phyloP scores from a whole-genome alignment of 2,113 vertebrate species.

The Ivindomyrus marchei region DNA sequence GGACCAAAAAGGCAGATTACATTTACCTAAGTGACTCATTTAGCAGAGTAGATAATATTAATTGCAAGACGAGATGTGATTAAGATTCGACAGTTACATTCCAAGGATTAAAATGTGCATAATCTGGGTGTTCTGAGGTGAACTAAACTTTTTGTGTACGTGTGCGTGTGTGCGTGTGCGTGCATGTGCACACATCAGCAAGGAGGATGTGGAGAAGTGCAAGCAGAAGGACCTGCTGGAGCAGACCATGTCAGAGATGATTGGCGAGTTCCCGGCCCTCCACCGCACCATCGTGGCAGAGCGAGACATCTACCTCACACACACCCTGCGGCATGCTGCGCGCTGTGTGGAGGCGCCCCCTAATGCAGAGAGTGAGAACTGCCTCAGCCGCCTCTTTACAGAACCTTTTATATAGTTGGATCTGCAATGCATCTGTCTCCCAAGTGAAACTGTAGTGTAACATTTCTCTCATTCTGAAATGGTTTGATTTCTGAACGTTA shows the following conservation, averaged over 20 bases:
- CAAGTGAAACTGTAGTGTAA: neutral
- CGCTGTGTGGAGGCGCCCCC: conserved; percentile 81
- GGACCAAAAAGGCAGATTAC: neutral
- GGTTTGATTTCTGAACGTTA: neutral
- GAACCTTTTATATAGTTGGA: neutral
- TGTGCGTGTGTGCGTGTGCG: neutral
- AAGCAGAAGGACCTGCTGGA: conserved; percentile 98
- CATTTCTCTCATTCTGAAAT: neutral
- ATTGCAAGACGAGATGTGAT: neutral
- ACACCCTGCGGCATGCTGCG: conserved; percentile 90
- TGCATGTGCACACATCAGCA: conserved; percentile 56
- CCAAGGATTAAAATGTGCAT: neutral
- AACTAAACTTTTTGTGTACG: neutral
- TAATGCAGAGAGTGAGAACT: conserved; percentile 56
- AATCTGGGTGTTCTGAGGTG: neutral
- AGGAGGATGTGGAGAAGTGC: conserved; percentile 96
- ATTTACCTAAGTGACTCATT: neutral
- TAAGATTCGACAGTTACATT: neutral
- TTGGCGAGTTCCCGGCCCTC: conserved; percentile 94
- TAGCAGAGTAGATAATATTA: neutral
- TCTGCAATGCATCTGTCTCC: neutral
- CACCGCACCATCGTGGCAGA: conserved; percentile 95
- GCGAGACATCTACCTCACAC: conserved; percentile 92
- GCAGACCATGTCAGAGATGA: conserved; percentile 99
- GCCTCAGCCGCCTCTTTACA: neutral